These are phyloP conservation scores for Theodoxus fluviatilis DNA, from an alignment of 2,888 invertebrate genomes.

Conservation along the genomic window DNA sequence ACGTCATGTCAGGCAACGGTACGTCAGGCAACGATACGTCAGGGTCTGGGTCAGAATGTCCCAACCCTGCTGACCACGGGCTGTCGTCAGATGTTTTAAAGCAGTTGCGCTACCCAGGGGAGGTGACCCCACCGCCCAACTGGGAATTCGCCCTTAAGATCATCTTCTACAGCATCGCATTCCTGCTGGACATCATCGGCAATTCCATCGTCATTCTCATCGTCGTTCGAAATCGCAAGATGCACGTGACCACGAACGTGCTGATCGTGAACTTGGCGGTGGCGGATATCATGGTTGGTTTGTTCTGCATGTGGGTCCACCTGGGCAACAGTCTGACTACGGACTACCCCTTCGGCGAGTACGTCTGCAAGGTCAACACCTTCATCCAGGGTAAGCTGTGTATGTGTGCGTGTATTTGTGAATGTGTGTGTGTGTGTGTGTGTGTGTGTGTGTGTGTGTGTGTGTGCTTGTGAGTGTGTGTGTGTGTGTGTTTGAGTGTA, in stretches of 20 bases:
- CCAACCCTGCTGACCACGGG: no score
- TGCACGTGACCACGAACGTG: slow-evolving; percentile 51
- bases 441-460: slow-evolving; percentile 17
- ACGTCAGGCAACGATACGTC: no score
- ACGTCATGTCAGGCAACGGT: no score
- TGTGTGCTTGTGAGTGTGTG: slow-evolving; percentile 15
- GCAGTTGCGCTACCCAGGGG: no score
- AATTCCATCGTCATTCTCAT: slow-evolving; percentile 52
- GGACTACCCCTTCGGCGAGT: slow-evolving; percentile 52
- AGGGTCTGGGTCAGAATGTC: no score
- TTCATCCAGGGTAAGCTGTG: slow-evolving; percentile 53
- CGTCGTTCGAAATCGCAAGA: slow-evolving; percentile 44
- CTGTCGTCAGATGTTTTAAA: no score
- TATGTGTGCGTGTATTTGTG: neutral
- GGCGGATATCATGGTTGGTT: slow-evolving; percentile 54
- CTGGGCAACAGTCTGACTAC: slow-evolving; percentile 48
- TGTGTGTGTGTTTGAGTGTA: slow-evolving; percentile 15
- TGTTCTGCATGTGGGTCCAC: slow-evolving; percentile 60
- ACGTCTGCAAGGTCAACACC: slow-evolving; percentile 51
- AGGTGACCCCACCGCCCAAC: no score
- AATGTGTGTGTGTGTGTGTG: slow-evolving; percentile 4
- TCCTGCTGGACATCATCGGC: slow-evolving; percentile 50
- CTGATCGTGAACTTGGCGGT: slow-evolving; percentile 55
- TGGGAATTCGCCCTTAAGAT: slow-evolving; percentile 50
- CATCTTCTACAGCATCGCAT: slow-evolving; percentile 47